These are phyloP conservation scores for Oryzias celebensis DNA, from an alignment of 2,113 vertebrate species.

Conservation along the genomic window DNA sequence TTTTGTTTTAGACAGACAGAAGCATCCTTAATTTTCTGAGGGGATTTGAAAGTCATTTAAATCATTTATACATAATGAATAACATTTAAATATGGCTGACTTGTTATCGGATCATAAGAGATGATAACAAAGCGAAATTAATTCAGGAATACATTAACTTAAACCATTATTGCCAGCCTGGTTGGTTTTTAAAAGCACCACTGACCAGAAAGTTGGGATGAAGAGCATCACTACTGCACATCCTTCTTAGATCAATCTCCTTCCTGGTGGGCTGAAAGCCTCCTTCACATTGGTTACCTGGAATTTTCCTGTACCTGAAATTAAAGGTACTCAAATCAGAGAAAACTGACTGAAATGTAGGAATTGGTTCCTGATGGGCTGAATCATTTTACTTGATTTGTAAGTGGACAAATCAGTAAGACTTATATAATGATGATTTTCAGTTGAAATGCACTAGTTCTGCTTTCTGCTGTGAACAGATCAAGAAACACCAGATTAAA, in stretches of 20 bases:
- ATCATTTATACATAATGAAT: no score
- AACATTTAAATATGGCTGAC: no score
- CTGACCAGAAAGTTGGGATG: slow-evolving; percentile 67
- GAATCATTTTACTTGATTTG: no score
- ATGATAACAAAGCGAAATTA: no score
- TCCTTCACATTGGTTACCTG: slow-evolving; percentile 86
- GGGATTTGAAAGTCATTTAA: no score
- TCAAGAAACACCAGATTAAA: no score
- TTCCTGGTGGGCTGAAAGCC: slow-evolving; percentile 82
- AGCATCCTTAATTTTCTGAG: no score
- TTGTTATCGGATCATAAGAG: no score
- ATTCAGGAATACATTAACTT: neutral
- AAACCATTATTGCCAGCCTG: neutral
- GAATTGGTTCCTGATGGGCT: neutral
- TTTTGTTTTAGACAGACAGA: neutral
- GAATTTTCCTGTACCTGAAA: slow-evolving; percentile 91
- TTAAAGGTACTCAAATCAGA: neutral
- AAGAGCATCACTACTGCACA: slow-evolving; percentile 83
- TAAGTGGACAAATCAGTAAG: no score
- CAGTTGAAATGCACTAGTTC: no score
- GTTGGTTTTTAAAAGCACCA: neutral
- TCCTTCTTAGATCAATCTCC: slow-evolving; percentile 83
- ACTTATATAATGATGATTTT: no score
- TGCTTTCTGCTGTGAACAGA: no score
- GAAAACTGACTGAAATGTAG: neutral